A percentile compares a stretch with the other conserved stretches of the same genome.
Evolutionary conservation across 1,140 invertebrate genomes (phyloP).

Genomic region (Eumeta japonica): DNA sequence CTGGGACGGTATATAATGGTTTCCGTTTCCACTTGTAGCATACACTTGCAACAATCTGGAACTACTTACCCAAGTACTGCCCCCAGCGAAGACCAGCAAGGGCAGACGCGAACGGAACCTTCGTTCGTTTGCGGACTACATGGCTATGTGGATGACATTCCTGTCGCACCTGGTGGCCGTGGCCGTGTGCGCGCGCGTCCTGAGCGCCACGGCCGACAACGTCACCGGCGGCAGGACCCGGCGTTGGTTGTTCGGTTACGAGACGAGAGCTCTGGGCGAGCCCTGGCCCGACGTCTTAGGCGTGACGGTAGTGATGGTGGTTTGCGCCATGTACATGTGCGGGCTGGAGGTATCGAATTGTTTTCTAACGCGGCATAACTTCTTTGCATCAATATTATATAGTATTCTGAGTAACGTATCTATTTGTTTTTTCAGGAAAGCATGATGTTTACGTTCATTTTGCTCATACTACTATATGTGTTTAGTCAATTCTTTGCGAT

Average conservation of each 20-base stretch:
- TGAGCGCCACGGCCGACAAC: conserved; percentile 66
- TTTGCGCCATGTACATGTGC: conserved; percentile 69
- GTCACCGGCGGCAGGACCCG: conserved; percentile 63
- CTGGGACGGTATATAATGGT: no score
- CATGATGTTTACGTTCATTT: conserved; percentile 48
- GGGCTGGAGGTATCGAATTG: conserved; percentile 61
- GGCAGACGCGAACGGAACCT: conserved; percentile 41
- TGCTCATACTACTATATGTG: conserved; percentile 39
- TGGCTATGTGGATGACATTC: conserved; percentile 63
- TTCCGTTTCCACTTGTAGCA: no score
- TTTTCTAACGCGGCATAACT: no score
- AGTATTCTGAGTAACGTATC: conserved; percentile 6
- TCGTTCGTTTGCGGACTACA: conserved; percentile 52
- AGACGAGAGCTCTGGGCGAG: conserved; percentile 61
- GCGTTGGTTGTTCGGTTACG: conserved; percentile 58
- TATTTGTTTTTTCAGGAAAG: conserved; percentile 35
- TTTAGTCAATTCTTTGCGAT: conserved; percentile 49
- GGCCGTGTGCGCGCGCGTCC: conserved; percentile 62
- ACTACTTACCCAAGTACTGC: conserved; percentile 37
- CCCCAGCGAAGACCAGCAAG: conserved; percentile 36
- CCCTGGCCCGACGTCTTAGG: conserved; percentile 70
- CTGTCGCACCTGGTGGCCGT: conserved; percentile 63
- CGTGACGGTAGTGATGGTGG: conserved; percentile 65
- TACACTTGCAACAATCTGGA: conserved; percentile 40
- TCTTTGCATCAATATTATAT: no score